Percentiles rank a stretch among this genome's conserved stretches.
Evolutionary conservation across 1,140 invertebrate genomes (phyloP).

Genomic region (Saccostrea echinata): DNA sequence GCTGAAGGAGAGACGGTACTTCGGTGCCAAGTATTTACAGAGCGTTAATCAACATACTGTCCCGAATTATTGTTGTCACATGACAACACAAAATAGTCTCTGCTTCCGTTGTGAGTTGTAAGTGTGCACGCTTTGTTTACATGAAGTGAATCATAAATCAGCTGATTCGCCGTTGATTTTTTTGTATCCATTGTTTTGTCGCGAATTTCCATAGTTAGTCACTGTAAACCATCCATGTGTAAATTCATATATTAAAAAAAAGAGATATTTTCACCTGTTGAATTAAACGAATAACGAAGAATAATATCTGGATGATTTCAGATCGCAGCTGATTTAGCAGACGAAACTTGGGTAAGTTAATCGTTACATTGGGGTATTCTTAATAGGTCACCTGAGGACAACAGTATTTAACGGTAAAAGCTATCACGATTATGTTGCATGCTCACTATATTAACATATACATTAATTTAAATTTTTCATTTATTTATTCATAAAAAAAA

Average conservation of each 20-base stretch:
- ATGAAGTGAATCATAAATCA: not conserved
- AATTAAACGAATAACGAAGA: not conserved
- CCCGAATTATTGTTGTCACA: not conserved
- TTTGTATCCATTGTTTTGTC: not conserved
- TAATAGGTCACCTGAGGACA: not conserved
- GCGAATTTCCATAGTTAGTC: not conserved
- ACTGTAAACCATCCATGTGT: not conserved
- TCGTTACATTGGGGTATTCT: not conserved
- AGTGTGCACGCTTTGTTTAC: not conserved
- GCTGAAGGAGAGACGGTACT: not conserved
- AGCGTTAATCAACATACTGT: not conserved
- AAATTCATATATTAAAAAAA: not conserved
- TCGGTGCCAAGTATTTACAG: constrained; percentile 11
- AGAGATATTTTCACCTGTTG: not conserved
- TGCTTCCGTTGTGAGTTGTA: not conserved
- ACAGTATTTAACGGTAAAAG: not conserved
- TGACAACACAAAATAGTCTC: not conserved
- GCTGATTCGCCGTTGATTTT: not conserved
- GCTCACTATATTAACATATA: not conserved
- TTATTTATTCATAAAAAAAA: too few relatives aligned
- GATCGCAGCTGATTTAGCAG: not conserved
- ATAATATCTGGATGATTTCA: not conserved
- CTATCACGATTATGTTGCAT: not conserved
- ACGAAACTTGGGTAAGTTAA: not conserved
- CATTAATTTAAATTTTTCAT: too few relatives aligned